Percentiles rank a stretch among this genome's conserved stretches.
Conservation (phyloP, 1,140 invertebrate species). For the Scaptomyza hsui region DNA sequence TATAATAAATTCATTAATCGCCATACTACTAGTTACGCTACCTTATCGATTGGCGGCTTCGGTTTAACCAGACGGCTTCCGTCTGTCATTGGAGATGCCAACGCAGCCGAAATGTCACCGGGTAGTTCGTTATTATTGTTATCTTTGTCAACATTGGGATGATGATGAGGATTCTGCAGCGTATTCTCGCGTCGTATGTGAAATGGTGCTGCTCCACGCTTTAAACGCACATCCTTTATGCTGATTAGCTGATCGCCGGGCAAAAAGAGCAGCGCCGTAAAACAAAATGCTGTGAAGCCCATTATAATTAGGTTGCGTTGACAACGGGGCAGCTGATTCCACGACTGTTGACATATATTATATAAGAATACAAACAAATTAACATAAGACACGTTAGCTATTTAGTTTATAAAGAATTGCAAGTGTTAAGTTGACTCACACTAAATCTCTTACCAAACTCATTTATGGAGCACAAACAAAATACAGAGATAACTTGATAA, state of each 20-base stretch:
- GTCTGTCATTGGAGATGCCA: conserved; percentile 24
- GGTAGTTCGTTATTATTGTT: conserved; percentile 24
- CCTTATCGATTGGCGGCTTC: conserved; percentile 52
- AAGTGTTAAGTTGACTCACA: neutral
- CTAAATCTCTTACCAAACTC: neutral
- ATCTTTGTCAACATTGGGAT: conserved; percentile 33
- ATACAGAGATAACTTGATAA: too few species aligned
- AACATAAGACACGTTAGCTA: neutral
- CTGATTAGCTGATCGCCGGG: conserved; percentile 67
- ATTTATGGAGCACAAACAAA: too few species aligned
- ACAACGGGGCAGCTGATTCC: conserved; percentile 93
- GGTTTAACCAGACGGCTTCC: conserved; percentile 5
- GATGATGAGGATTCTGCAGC: conserved; percentile 53
- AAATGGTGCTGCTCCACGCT: conserved; percentile 47
- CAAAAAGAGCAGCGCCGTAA: conserved; percentile 67
- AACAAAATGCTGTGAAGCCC: conserved; percentile 71
- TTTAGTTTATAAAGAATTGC: neutral
- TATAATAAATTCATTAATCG: conserved; percentile 25
- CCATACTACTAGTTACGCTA: conserved; percentile 16
- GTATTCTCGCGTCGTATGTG: conserved; percentile 35
- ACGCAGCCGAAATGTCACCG: conserved; percentile 18
- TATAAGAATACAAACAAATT: conserved; percentile 35
- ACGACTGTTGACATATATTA: conserved; percentile 86
- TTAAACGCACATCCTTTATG: conserved; percentile 33
- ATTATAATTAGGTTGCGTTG: conserved; percentile 90